Conservation (phyloP, 2,888 invertebrate species). For the Leptinotarsa tumamoca region DNA sequence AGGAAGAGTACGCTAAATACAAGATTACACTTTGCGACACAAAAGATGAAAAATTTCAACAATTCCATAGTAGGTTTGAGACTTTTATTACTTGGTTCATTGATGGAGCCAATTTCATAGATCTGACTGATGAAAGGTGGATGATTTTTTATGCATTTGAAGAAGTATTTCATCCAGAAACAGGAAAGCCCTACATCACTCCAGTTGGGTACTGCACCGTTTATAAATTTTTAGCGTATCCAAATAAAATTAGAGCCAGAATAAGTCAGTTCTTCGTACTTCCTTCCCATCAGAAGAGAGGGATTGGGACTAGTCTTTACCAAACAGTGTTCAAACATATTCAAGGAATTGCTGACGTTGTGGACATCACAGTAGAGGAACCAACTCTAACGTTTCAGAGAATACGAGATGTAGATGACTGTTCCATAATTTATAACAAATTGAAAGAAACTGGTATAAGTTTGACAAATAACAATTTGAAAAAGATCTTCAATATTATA, state of each 20-base stretch:
- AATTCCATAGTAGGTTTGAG: constrained; percentile 87
- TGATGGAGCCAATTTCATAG: constrained; percentile 95
- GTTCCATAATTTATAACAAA: constrained; percentile 46
- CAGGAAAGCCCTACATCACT: constrained; percentile 72
- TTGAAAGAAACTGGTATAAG: constrained; percentile 41
- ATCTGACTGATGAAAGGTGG: constrained; percentile 93
- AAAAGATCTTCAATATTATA: constrained; percentile 48
- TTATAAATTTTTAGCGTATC: constrained; percentile 96
- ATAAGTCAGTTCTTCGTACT: constrained; percentile 93
- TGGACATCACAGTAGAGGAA: constrained; percentile 91
- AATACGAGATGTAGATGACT: constrained; percentile 76
- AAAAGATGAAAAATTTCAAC: constrained; percentile 77
- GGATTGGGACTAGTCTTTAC: constrained; percentile 85
- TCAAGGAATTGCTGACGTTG: constrained; percentile 67
- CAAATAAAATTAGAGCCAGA: constrained; percentile 85
- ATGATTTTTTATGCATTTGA: constrained; percentile 87
- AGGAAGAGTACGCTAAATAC: constrained; percentile 67
- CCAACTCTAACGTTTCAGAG: constrained; percentile 92
- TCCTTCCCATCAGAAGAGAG: constrained; percentile 90
- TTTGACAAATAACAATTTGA: constrained; percentile 35
- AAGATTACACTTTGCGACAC: constrained; percentile 86
- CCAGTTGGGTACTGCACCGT: constrained; percentile 91
- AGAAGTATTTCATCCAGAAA: constrained; percentile 73
- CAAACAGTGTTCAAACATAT: constrained; percentile 57
- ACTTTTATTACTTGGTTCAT: constrained; percentile 95